Evolutionary conservation across 2,888 invertebrate species (phyloP), one percentile per base, ranked within the genome.

Genomic region (Hyposoter didymator): DNA sequence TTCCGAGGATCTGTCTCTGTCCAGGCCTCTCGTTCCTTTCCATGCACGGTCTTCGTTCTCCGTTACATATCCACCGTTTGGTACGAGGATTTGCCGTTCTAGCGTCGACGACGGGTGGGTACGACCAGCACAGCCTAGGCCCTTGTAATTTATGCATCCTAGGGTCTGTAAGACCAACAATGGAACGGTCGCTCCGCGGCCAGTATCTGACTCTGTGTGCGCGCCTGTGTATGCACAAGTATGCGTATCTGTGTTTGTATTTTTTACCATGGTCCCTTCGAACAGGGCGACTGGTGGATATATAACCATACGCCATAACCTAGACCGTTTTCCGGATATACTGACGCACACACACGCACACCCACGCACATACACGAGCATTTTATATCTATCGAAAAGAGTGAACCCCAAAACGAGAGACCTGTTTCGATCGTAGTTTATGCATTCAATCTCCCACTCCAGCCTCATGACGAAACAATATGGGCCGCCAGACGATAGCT

Each of bases 141-240:
- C 85, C 78, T 84, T 80, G 84, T 88, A 88, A 88, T 88, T 88
- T 87, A 88, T 88, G 85, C 85, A 88, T 88, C 79, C 86, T 86
- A 82, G 84, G 79, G 83, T 85, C 59, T 73, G 67, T 80, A 76
- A 59, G 76, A 73, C 85, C 85, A 85, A 85, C 85, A 85, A 85
- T 85, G 76, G 85, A 82, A 80, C 82, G 82, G 49, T 80, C 79
- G 76, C 74, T 84, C 73, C 28, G 22, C 32, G 28, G 76, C 14
- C 72, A n/a, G 43, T 67, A 28, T 35, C 17, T 32, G 35, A 70
- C 39, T 39, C 39, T 39, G 39, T 39, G 45, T 66, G 28, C 35
- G 74, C 14, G 19, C 8, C 1, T 28, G n/a, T 35, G 47, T 35
- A 10, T 45, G 35, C n/a, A 47, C 64, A 55, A 73, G 17, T 64